Base-by-base conservation (phyloP, 2,888 invertebrate genomes). In the Melolontha melolontha region DNA sequence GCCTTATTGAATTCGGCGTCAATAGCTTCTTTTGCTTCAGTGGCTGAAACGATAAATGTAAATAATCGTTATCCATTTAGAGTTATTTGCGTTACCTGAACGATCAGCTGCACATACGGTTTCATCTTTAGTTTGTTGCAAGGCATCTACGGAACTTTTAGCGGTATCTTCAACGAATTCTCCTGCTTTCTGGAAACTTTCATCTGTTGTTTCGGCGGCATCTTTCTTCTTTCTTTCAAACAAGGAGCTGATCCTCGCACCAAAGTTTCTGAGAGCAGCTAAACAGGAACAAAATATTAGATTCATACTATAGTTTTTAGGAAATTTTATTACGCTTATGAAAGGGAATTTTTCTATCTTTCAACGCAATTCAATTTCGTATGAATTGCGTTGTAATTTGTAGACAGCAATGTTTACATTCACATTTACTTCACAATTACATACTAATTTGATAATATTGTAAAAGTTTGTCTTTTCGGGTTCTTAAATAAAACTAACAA, bases 141-240 rank as follows among this genome's bases (percentile, higher is more conserved):
- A 81, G 6, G 87, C 79, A 78, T 90, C 87, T 4, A 88, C 88
- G 1, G 88, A 86, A 80, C 90, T 89, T 80, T 87, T 86, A 69
- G 87, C 87, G 79, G 90, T 89, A 51, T 89, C 89, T 75, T 89
- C 89, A 10, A 89, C 86, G 64, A 89, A 83, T 71, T 89, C 87
- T 55, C 88, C 87, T 0, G 89, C 89, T 69, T 87, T 87, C 65
- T 86, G 81, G 5, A 83, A 89, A 79, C 88, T 90, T 79, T 91
- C 90, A 34, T 85, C 80, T 1, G 89, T 89, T 70, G 90, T 80
- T 76, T 90, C 87, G 71, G 87, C 88, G 0, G 86, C 89, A 77
- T 91, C 91, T 78, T 90, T 90, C 87, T 91, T 91, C 85, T 91
- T 92, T 74, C 86, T 87, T 66, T 90, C 88, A 82, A 92, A 90